These are phyloP conservation scores for Pomatostomus ruficeps DNA, from an alignment of 2,113 vertebrate genomes.

Conservation along the genomic window DNA sequence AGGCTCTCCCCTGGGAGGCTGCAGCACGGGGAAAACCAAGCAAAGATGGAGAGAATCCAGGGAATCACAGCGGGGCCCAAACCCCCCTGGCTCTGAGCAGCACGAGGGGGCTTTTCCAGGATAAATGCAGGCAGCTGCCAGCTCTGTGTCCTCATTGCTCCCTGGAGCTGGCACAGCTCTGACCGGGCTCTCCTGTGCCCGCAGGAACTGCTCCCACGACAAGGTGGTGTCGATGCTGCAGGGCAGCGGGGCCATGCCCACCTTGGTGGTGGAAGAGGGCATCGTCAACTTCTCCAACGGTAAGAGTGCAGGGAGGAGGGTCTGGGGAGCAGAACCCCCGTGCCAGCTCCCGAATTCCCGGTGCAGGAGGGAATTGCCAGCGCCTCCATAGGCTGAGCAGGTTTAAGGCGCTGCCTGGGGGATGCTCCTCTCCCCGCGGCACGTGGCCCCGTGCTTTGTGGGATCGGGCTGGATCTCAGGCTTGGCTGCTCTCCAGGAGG, in stretches of 20 bases:
- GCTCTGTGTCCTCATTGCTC: accelerated
- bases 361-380: accelerated
- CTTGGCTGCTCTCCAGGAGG: neutral
- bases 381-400: accelerated
- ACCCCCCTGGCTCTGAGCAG: neutral
- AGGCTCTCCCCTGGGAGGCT: neutral
- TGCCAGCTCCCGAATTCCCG: accelerated
- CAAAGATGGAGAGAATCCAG: neutral
- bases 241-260: slow-evolving; percentile 95
- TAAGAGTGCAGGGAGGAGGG: slow-evolving; percentile 13
- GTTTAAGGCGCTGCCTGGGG: neutral
- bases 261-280: slow-evolving; percentile 93
- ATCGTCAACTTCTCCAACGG: slow-evolving; percentile 78
- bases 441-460: neutral
- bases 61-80: accelerated
- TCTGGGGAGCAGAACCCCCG: accelerated
- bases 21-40: neutral
- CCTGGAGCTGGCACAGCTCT: neutral
- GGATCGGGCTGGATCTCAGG: neutral
- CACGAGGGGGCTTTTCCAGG: neutral
- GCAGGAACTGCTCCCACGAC: slow-evolving; percentile 95
- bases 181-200: neutral
- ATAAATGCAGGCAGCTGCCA: accelerated
- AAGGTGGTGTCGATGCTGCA: slow-evolving; percentile 99
- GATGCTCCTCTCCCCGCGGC: neutral